These are phyloP conservation scores for Fulica atra DNA, from an alignment of 2,113 vertebrate species.

Conservation along the genomic window DNA sequence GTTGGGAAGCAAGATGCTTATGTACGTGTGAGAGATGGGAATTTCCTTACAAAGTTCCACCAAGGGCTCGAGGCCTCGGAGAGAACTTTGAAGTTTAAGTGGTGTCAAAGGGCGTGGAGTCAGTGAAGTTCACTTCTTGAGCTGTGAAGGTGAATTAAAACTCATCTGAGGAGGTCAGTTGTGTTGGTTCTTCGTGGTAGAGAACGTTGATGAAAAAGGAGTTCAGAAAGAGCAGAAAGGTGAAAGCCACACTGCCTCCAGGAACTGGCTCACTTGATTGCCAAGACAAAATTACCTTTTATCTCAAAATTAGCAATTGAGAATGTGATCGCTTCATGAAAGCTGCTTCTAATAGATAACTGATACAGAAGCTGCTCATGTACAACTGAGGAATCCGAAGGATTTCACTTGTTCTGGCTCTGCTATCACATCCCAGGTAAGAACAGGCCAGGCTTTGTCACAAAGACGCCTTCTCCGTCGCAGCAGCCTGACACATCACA, in stretches of 20 bases:
- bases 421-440: neutral
- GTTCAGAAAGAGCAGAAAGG: neutral
- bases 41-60: neutral
- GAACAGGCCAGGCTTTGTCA: neutral
- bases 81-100: neutral
- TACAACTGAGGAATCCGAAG: neutral
- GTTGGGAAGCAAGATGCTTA: neutral
- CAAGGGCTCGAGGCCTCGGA: neutral
- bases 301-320: neutral
- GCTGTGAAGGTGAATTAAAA: neutral
- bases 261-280: neutral
- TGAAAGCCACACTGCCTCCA: neutral
- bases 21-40: fast-evolving
- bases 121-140: neutral
- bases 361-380: neutral
- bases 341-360: neutral
- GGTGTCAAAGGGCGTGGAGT: neutral
- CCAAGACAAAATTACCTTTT: neutral
- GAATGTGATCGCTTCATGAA: neutral
- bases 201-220: neutral
- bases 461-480: neutral
- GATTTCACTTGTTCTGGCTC: neutral
- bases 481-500: too few relatives aligned
- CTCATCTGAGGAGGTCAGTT: neutral
- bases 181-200: neutral